These are phyloP conservation scores for Somateria mollissima DNA, from an alignment of 2,797 vertebrate genomes.

Conservation along the genomic window DNA sequence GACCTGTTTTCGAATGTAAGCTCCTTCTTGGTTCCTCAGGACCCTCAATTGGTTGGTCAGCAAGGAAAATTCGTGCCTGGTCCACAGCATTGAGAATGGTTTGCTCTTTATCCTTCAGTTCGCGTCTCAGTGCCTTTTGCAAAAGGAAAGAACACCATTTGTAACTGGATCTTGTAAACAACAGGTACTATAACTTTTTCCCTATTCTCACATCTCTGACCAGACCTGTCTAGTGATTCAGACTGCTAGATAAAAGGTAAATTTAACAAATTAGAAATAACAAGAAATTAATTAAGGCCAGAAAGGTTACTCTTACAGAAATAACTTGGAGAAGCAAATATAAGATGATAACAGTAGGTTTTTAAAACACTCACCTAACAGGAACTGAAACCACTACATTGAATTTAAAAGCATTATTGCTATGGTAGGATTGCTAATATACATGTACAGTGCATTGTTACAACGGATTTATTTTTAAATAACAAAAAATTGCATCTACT, in stretches of 20 bases:
- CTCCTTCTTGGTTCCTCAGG: constrained; percentile 93
- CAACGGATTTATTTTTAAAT: background rate
- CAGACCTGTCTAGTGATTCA: background rate
- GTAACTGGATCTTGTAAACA: background rate
- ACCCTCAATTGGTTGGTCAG: constrained; percentile 96
- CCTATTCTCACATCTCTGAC: background rate
- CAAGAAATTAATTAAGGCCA: background rate
- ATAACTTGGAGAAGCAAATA: background rate
- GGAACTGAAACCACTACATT: background rate
- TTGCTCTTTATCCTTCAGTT: constrained; percentile 92
- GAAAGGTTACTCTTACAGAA: background rate
- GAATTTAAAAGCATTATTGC: background rate
- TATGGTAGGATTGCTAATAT: background rate
- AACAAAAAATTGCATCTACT: background rate
- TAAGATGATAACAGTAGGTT: background rate
- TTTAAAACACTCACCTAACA: background rate
- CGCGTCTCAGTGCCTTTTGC: constrained; percentile 84
- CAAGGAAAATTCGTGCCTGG: constrained; percentile 92
- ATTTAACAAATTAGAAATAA: background rate
- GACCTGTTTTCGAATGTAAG: constrained; percentile 90
- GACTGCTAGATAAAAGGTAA: constrained; percentile 13
- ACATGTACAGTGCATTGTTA: background rate
- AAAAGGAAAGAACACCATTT: constrained; percentile 43
- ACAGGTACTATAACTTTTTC: background rate
- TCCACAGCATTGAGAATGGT: constrained; percentile 89